A percentile compares a stretch with the other conserved stretches of the same genome.
These are phyloP conservation scores for Channa striata DNA, from an alignment of 2,797 vertebrate species.

Conservation along the genomic window DNA sequence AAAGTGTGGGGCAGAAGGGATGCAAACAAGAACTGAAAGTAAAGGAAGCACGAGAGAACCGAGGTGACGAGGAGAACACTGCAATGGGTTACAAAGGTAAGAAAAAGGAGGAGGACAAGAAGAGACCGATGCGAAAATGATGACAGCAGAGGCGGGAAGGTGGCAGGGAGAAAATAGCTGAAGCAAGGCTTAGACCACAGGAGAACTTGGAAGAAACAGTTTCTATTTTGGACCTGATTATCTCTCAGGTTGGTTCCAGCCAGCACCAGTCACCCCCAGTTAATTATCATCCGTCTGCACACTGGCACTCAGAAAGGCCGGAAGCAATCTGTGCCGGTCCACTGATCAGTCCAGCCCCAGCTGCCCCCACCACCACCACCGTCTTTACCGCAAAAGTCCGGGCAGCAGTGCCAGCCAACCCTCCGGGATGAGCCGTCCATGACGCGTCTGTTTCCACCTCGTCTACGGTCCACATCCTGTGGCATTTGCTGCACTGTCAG, in stretches of 20 bases:
- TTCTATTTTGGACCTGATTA: constrained; percentile 49
- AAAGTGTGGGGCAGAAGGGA: not conserved
- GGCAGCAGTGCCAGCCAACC: constrained; percentile 15
- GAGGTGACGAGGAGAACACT: too few species aligned
- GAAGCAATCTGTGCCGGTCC: constrained; percentile 56
- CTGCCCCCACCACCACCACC: not conserved
- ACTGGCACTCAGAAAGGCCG: constrained; percentile 30
- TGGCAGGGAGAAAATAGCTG: not conserved
- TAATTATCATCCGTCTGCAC: constrained; percentile 59
- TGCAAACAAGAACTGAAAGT: not conserved
- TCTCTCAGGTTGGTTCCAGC: constrained; percentile 44
- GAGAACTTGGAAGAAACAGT: constrained; percentile 3
- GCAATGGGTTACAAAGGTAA: too few species aligned
- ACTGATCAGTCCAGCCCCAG: constrained; percentile 36
- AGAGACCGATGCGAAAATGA: not conserved
- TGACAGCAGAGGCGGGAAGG: not conserved
- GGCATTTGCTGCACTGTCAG: constrained; percentile 5
- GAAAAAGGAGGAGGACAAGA: not conserved
- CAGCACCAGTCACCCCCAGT: constrained; percentile 48
- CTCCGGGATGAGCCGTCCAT: constrained; percentile 10
- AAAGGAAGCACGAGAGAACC: not conserved
- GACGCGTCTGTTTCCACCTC: constrained; percentile 33
- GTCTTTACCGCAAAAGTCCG: constrained; percentile 7
- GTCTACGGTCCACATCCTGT: constrained; percentile 18
- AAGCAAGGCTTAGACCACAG: not conserved